phyloP scores from a whole-genome alignment of 2,888 invertebrate species.

The Chrysodeixis includens region DNA sequence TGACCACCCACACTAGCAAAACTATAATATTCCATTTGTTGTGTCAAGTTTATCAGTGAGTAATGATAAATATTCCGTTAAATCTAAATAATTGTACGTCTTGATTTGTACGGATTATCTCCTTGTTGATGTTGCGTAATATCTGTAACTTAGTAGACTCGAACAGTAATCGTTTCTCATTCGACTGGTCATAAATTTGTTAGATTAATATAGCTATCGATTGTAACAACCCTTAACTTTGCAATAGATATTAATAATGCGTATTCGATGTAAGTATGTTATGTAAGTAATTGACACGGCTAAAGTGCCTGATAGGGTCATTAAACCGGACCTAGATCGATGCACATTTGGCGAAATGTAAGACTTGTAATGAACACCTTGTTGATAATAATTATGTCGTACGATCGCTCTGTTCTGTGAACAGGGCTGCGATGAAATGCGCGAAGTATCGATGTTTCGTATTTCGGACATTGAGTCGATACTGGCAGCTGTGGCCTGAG shows the following conservation, averaged over 20 bases:
- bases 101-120: conserved; percentile 7
- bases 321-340: conserved; percentile 42
- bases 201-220: neutral
- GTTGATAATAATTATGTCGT: conserved; percentile 34
- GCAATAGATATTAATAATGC: neutral
- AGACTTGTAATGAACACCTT: conserved; percentile 44
- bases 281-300: neutral
- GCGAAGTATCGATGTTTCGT: conserved; percentile 51
- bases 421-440: conserved; percentile 31
- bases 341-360: conserved; percentile 52
- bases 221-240: neutral
- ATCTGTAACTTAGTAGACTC: neutral
- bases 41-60: conserved; percentile 48
- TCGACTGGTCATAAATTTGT: neutral
- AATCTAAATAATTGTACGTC: conserved; percentile 36
- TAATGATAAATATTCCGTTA: conserved; percentile 45
- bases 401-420: conserved; percentile 35
- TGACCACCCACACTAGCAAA: conserved; percentile 44
- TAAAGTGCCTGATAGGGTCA: conserved; percentile 20
- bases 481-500: conserved; percentile 43
- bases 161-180: neutral
- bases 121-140: neutral
- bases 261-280: neutral
- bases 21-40: conserved; percentile 59
- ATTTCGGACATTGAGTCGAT: conserved; percentile 54